Evolutionary conservation across 2,888 invertebrate species (phyloP).

Genomic region (Acrocyrtus sp.): DNA sequence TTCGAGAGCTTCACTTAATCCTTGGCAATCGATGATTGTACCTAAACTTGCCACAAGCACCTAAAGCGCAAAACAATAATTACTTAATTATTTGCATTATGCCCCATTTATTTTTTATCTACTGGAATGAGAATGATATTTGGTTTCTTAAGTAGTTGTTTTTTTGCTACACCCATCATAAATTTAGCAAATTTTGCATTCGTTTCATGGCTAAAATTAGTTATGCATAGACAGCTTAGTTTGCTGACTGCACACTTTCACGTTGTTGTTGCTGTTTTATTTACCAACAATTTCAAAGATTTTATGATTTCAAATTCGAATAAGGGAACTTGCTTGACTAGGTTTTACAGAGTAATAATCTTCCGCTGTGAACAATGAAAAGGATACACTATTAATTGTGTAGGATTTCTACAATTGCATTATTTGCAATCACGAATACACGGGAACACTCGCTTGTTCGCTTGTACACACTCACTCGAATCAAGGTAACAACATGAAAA

Average conservation of each 20-base stretch:
- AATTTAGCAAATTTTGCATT: not conserved
- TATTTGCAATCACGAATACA: slow-evolving; percentile 27
- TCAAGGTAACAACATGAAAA: not conserved
- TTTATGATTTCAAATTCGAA: slow-evolving; percentile 15
- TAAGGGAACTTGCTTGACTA: slow-evolving; percentile 48
- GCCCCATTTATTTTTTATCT: not conserved
- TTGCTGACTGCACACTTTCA: no score
- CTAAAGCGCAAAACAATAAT: slow-evolving; percentile 67
- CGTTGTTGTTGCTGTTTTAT: not conserved
- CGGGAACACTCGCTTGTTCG: no score
- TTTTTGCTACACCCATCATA: not conserved
- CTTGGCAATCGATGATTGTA: slow-evolving; percentile 79
- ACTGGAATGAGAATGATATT: not conserved
- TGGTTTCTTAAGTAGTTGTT: not conserved
- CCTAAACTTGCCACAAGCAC: slow-evolving; percentile 85
- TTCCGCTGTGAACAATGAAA: not conserved
- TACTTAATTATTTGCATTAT: not conserved
- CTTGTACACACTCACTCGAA: slow-evolving; percentile 6
- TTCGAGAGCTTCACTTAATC: slow-evolving; percentile 82
- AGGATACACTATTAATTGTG: not conserved
- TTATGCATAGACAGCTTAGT: not conserved
- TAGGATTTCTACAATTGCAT: not conserved
- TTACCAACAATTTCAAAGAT: not conserved
- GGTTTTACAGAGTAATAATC: slow-evolving; percentile 20
- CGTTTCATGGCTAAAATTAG: not conserved